Percentiles rank a stretch among this genome's conserved stretches.
phyloP scores from a whole-genome alignment of 2,113 vertebrate species.

The Datnioides undecimradiatus region DNA sequence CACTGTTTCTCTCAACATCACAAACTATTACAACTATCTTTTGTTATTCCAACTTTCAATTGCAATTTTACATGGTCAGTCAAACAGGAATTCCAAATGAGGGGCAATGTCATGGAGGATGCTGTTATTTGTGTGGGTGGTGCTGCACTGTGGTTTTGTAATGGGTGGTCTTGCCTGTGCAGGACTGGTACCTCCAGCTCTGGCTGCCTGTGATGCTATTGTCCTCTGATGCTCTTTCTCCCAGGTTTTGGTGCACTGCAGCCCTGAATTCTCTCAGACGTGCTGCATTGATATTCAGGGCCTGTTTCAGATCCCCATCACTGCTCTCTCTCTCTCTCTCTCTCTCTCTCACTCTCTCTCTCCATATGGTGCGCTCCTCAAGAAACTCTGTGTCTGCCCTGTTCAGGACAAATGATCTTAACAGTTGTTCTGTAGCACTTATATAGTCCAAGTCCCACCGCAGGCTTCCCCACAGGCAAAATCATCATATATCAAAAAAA shows the following conservation, averaged over 20 bases:
- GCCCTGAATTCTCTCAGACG: conserved; percentile 87
- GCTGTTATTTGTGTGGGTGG: background rate
- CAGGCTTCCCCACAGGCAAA: background rate
- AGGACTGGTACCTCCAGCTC: conserved; percentile 27
- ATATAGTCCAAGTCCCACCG: background rate
- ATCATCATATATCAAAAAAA: conserved; percentile 20
- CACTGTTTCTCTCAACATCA: background rate
- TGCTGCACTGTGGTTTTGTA: background rate
- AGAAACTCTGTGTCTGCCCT: conserved; percentile 10
- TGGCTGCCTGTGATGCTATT: conserved; percentile 46
- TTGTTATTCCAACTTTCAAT: background rate
- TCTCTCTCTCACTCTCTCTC: conserved; percentile 43
- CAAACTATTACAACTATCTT: background rate
- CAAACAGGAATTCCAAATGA: background rate
- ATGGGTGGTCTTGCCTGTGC: background rate
- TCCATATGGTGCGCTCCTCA: background rate
- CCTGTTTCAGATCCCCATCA: conserved; percentile 88
- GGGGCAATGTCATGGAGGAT: background rate
- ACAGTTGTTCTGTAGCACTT: conserved; percentile 32
- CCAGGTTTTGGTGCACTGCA: conserved; percentile 96
- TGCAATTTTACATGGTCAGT: background rate
- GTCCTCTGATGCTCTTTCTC: conserved; percentile 67
- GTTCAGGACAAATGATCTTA: conserved; percentile 19
- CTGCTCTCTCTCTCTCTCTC: conserved; percentile 73
- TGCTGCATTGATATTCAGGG: conserved; percentile 95